Base-by-base conservation (phyloP, 2,888 invertebrate genomes). In the Teinopalpus imperialis region DNA sequence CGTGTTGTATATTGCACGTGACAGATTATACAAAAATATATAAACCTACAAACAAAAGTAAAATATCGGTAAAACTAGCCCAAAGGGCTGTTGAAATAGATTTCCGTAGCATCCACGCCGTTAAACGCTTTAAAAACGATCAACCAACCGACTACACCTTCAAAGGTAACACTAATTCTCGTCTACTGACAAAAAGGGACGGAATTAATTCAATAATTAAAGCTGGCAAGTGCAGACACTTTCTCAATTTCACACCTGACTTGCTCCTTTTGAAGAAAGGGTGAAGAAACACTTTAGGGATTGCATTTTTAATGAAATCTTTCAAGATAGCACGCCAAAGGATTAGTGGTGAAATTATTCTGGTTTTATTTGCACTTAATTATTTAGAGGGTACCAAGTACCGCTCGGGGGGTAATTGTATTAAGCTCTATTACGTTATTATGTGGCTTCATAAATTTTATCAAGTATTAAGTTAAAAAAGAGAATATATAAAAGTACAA, bases 231-330 rank as follows among this genome's bases (percentile, higher is more conserved):
- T 49, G 59, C 69, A 69, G 66, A 61, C 60, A 58, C 65, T 67
- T 57, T 54, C 49, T 61, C 58, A 54, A 66, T 69, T 70, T 69
- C 56, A 66, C 70, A 70, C 69, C 68, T 70, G 69, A 67, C 57
- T 64, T 58, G 50, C 55, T 54, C 54, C 57, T 64, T 66, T 69
- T 57, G 52, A 56, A 48, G 48, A 54, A 61, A 57, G 62, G 63
- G 59, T 56, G 56, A 46, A 46, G 46, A 46, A 46, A 46, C 63
- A 58, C 61, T 65, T 45, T 61, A 59, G 59, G 53, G 58, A 56
- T 57, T 66, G 62, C 60, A 67, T 69, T 66, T 67, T 69, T 67
- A 63, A 68, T 66, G 59, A 55, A 53, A 59, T 56, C 57, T 60
- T 56, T 58, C 27, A 40, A 46, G 53, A 49, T 43, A 39, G 51